These are phyloP conservation scores for Zosterops pallidus DNA, from an alignment of 2,113 vertebrate genomes.

Conservation along the genomic window DNA sequence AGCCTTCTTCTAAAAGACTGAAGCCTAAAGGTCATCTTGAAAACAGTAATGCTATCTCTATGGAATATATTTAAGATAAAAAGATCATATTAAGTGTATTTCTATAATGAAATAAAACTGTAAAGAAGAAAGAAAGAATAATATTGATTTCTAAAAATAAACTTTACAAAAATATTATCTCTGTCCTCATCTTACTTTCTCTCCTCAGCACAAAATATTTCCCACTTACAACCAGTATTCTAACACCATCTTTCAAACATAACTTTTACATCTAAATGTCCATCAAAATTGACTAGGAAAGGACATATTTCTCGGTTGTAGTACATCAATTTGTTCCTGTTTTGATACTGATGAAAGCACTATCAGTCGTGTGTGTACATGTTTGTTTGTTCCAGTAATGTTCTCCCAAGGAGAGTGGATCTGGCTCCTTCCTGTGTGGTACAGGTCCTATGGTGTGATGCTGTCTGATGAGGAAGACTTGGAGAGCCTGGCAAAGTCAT, in stretches of 20 bases:
- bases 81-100: neutral
- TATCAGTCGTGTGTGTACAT: neutral
- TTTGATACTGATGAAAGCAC: neutral
- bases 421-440: neutral
- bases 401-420: neutral
- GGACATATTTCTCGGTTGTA: neutral
- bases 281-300: neutral
- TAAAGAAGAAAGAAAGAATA: neutral
- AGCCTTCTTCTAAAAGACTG: neutral
- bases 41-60: neutral
- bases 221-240: neutral
- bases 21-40: neutral
- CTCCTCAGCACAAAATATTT: neutral
- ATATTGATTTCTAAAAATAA: neutral
- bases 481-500: neutral
- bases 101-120: neutral
- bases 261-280: neutral
- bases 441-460: fast-evolving
- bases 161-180: neutral
- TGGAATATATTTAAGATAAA: neutral
- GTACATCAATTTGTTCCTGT: neutral
- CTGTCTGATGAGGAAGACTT: neutral
- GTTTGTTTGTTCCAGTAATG: neutral
- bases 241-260: neutral
- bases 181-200: neutral